Base-by-base conservation (phyloP, 35 echinoderm and acorn worm genomes). In the Ptychodera flava region DNA sequence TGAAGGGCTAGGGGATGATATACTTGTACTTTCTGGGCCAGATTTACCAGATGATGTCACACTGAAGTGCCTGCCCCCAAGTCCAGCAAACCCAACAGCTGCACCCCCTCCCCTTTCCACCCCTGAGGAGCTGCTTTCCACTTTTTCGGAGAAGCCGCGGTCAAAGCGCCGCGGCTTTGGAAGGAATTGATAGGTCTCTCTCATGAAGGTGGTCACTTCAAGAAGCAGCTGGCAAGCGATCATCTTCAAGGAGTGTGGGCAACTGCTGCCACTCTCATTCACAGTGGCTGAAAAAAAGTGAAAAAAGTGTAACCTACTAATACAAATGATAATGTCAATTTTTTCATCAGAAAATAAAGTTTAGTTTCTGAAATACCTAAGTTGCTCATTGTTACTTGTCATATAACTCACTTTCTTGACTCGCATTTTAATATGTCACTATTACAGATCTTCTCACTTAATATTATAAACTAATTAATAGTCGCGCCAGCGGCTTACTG, bases 171-270 rank as follows among this genome's bases (percentile, higher is more conserved):
- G 90, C 1, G 88, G 87, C 81, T 98, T 98, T 1, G 95, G 95
- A 0, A 98, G 90, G 80, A 86, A 88, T 83, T 94, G 95, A 90
- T 94, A 93, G 12, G 95, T 98, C 79, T 98, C 95, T 37, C 95
- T 79, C 27, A 98, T 64, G 90, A 98, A 98, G 36, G 95, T 82
- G 0, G 95, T 94, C 85, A 98, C 91, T 53, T 98, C 95, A 31
- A 94, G 75, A 0, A 98, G 86, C 15, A 98, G 95, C 85, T 98
- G 95, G 53, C 92, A 98, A 33, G 95, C 95, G 0, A 98, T 91
- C 84, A 94, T 92, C 77, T 98, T 98, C 32, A 98, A 85, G 78
- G 92, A 90, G 36, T 93, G 92, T 1, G 95, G 95, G 32, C 95
- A 98, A 31, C 92, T 92, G 27, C 86, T 85, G 28, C 95, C 92